phyloP scores from a whole-genome alignment of 2,888 invertebrate species.

The Pristionchus japonicus region DNA sequence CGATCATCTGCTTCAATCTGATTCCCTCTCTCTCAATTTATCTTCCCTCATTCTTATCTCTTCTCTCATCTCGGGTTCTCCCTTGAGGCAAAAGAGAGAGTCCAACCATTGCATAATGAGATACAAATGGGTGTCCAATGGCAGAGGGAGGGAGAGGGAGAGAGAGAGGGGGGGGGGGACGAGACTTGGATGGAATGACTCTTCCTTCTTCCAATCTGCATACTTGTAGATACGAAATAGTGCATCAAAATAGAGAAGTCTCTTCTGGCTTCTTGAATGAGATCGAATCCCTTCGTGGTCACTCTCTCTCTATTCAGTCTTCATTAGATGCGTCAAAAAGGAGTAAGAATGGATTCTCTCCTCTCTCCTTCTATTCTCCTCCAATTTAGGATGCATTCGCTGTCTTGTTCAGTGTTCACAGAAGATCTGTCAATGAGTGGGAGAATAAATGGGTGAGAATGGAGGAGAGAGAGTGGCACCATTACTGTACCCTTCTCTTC shows the following conservation, averaged over 20 bases:
- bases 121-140: conserved; percentile 35
- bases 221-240: too few species aligned
- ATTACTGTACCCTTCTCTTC: neutral
- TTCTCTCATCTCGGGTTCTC: neutral
- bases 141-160: conserved; percentile 21
- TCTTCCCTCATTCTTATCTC: neutral
- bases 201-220: neutral
- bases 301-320: conserved; percentile 14
- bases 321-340: neutral
- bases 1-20: neutral
- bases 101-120: conserved; percentile 23
- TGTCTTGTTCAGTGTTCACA: conserved; percentile 10
- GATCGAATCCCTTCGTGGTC: neutral
- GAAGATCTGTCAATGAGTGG: neutral
- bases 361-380: neutral
- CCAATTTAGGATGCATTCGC: neutral
- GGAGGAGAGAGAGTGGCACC: neutral
- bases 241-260: too few species aligned
- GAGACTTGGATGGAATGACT: too few species aligned
- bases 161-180: too few species aligned
- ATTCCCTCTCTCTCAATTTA: neutral
- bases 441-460: neutral
- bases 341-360: neutral
- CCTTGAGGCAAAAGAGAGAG: conserved; percentile 15
- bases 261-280: neutral